Conservation (phyloP, 2,113 vertebrate genomes). For the Geococcyx californianus region DNA sequence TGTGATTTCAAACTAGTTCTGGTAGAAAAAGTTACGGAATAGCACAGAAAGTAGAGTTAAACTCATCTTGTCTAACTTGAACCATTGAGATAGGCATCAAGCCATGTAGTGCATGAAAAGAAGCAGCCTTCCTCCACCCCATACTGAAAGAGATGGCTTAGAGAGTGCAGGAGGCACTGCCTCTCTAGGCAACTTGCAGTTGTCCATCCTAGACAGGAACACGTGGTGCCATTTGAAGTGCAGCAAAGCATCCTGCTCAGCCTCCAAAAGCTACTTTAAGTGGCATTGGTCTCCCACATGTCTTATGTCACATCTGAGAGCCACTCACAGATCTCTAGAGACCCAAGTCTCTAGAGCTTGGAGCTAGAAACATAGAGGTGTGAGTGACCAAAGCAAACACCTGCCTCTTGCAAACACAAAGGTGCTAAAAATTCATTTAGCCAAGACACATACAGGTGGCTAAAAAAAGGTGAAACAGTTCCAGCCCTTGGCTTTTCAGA, state of each 20-base stretch:
- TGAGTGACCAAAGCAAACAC: not conserved
- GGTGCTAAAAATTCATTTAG: not conserved
- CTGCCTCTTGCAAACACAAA: not conserved
- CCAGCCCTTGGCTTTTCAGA: not conserved
- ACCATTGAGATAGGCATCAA: not conserved
- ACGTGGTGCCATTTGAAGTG: not conserved
- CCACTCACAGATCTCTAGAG: not conserved
- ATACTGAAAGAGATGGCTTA: not conserved
- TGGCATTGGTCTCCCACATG: not conserved
- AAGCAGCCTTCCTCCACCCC: not conserved
- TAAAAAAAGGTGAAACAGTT: not conserved
- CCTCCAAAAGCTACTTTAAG: not conserved
- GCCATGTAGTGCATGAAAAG: fast-evolving
- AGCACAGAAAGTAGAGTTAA: not conserved
- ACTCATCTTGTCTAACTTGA: not conserved
- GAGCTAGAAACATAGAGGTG: fast-evolving
- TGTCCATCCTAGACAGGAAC: not conserved
- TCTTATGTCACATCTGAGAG: not conserved
- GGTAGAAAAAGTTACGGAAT: not conserved
- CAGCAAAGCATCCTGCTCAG: not conserved
- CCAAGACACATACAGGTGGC: not conserved
- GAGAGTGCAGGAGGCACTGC: not conserved
- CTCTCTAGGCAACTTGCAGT: not conserved
- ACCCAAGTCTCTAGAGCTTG: not conserved
- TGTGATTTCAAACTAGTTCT: not conserved